Evolutionary conservation across 2,888 invertebrate species (phyloP), one percentile per base, ranked within the genome.

Genomic region (Lasiommata megera): DNA sequence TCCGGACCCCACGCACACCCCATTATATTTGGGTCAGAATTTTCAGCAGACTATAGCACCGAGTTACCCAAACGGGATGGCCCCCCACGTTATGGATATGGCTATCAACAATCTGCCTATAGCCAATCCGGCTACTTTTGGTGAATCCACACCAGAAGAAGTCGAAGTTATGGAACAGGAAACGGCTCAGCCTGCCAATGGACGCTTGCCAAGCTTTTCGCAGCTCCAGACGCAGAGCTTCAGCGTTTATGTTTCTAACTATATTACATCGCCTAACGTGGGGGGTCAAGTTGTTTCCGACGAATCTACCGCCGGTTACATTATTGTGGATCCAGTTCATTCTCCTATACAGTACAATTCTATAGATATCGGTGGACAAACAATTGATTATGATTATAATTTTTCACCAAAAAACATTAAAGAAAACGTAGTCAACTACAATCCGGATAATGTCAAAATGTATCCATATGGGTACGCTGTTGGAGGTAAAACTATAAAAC

Each of bases 21-120:
- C 89, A 90, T 85, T 92, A 92, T 88, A 91, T 92, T 85, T 92
- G 92, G 83, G 85, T 88, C 92, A 91, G 88, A 91, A 91, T 90
- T 91, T 90, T 91, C 91, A 91, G 73, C 89, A 88, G 89, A 89
- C 85, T 88, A 85, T 92, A 92, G 84, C 88, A 82, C 90, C 93
- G 94, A 93, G 86, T 88, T 94, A 95, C 95, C 95, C 95, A 95
- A 95, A 95, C 95, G 95, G 92, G 93, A 94, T 93, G 94, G 94
- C 95, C 95, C 95, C 95, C 94, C 94, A 94, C 94, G 94, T 94
- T 94, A 94, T 93, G 93, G 93, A 92, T 94, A 94, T 92, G 92
- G 93, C 92, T 94, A 92, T 92, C 93, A 92, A 87, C 93, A 91
- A 88, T 91, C 90, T 91, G 92, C 91, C 89, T 88, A 93, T 92